These are phyloP conservation scores for Enteromius fasciolatus DNA, from an alignment of 2,797 vertebrate species.

Conservation along the genomic window DNA sequence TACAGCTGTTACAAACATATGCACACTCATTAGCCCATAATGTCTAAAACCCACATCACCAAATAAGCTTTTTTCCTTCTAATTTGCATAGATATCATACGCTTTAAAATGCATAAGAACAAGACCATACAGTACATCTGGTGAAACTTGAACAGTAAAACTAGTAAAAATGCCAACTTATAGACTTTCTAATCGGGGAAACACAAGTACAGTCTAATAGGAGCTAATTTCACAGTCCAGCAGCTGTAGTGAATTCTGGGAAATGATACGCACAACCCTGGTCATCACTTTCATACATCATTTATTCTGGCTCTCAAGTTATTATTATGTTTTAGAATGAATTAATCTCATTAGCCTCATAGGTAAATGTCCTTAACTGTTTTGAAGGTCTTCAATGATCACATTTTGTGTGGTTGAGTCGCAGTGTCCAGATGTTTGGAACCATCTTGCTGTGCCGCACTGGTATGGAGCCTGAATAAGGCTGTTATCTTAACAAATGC, in stretches of 20 bases:
- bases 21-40: background rate
- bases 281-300: slow-evolving; percentile 30
- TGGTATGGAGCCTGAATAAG: slow-evolving; percentile 19
- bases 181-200: slow-evolving; percentile 10
- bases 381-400: slow-evolving; percentile 26
- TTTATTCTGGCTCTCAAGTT: slow-evolving; percentile 30
- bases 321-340: slow-evolving; percentile 29
- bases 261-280: slow-evolving; percentile 16
- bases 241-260: slow-evolving; percentile 30
- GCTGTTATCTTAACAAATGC: slow-evolving; percentile 60
- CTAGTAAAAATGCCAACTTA: background rate
- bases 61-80: background rate
- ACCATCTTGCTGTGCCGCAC: slow-evolving; percentile 10
- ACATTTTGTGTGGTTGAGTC: slow-evolving; percentile 2
- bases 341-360: slow-evolving; percentile 12
- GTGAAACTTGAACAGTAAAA: background rate
- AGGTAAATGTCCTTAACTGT: slow-evolving; percentile 30
- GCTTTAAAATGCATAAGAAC: background rate
- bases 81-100: slow-evolving; percentile 6
- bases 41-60: background rate
- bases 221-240: slow-evolving; percentile 37
- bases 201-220: slow-evolving; percentile 9
- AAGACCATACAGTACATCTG: background rate
- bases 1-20: slow-evolving; percentile 11
- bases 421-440: slow-evolving; percentile 17